Evolutionary conservation across 2,113 vertebrate genomes (phyloP), one percentile per base, ranked within the genome.

Genomic region (Erinaceus europaeus): DNA sequence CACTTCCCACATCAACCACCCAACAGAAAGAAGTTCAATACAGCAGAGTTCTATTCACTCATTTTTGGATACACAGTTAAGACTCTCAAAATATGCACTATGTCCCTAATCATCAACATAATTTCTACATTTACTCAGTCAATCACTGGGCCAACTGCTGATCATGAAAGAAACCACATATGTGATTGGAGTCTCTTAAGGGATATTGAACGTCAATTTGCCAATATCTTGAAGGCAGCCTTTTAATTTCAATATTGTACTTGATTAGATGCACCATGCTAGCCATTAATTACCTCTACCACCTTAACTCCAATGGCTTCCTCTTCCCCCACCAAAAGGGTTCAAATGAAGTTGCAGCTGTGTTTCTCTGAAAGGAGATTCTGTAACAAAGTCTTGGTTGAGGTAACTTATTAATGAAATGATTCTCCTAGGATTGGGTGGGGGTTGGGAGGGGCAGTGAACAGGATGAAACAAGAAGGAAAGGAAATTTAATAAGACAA

Each of bases 221-320:
- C 57, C 38, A 72, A 27, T 13, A 23, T 73, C 21, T 57, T 72
- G 3, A 72, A 38, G 42, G 68, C 5, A 38, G 3, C 14, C 11
- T 86, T 64, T 71, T 34, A 71, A 72, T 86, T 74, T 84, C 50
- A 77, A 20, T n/a, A 44, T 59, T 57, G 46, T 10, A 21, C n/a
- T 77, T 77, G 74, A 73, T 38, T 46, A 34, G 55, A 78, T 84
- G n/a, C n/a, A n/a, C n/a, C n/a, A n/a, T n/a, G 65, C 86, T 78
- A 11, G 10, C 25, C 12, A 48, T 25, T 21, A 15, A 15, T 73
- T 27, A 53, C 32, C 25, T 44, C 2, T 32, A 15, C 25, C 32
- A 38, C 13, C 2, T 42, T 25, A 5, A 40, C 29, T 32, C 21
- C 55, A 48, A 0, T 3, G 2, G 20, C 3, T 13, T 29, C 53